phyloP scores from a whole-genome alignment of 2,113 vertebrate genomes.

The Corythornis madagascariensis region DNA sequence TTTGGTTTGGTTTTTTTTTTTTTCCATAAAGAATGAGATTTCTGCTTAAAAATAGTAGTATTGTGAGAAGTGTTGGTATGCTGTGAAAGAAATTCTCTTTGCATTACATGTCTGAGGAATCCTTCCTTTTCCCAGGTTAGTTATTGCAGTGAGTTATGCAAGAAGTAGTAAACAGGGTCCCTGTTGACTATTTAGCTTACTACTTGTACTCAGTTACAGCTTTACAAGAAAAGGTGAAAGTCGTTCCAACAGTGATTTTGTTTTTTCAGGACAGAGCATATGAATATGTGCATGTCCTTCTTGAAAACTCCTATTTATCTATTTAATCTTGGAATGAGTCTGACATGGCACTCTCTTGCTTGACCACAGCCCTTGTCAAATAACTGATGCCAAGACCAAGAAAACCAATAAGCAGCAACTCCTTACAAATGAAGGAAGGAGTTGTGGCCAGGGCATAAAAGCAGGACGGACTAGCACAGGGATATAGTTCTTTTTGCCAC shows the following conservation, averaged over 20 bases:
- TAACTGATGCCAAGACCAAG: background rate
- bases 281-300: fast-evolving
- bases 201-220: background rate
- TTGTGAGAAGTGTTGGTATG: fast-evolving
- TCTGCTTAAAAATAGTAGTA: background rate
- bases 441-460: background rate
- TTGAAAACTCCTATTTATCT: fast-evolving
- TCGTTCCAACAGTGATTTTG: background rate
- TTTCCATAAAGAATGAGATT: background rate
- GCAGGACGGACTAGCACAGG: background rate
- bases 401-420: background rate
- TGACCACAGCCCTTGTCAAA: background rate
- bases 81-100: background rate
- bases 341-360: background rate
- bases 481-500: background rate
- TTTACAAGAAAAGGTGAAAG: background rate
- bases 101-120: background rate
- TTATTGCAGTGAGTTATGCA: background rate
- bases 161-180: background rate
- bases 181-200: fast-evolving
- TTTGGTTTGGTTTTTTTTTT: background rate
- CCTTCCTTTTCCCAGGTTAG: background rate
- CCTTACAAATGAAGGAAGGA: background rate
- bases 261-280: background rate
- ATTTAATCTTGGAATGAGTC: background rate